Evolutionary conservation across 2,888 invertebrate species (phyloP), one percentile per base, ranked within the genome.

Genomic region (Lycocerus yunnanus): DNA sequence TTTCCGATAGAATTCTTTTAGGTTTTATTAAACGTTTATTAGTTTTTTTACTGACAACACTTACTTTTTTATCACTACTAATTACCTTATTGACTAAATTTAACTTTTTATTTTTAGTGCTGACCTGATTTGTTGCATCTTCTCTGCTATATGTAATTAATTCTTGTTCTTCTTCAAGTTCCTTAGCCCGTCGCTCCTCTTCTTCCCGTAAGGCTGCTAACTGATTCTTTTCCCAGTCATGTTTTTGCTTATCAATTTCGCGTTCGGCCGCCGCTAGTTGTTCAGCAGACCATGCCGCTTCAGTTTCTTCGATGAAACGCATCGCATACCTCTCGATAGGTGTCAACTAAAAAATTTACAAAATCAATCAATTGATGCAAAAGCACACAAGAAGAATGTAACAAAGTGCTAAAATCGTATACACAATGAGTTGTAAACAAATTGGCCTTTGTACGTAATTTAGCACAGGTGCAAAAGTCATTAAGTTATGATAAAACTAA

Each of bases 281-380:
- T 83, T 97, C 97, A 0, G 95, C 94, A 14, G 93, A 93, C 89
- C 92, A 93, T n/a, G 91, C 91, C 1, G 89, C 89, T 86, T 95
- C 94, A 72, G 95, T 94, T 80, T 93, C 92, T 88, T 99, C 99
- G 81, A 98, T 94, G 84, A 96, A 94, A 16, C 92, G 91, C 92
- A 99, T 95, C 14, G 99, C 99, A 88, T 98, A 99, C 71, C 94
- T 92, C 88, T 99, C 99, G 77, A 99, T 93, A 1, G 97, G 96
- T 43, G 94, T 94, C 77, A 99, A 88, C 98, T 99, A 89, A 63
- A 86, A 84, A 78, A 72, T 6, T 43, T n/a, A 43, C 6, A 43
- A 43, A 43, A 43, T 43, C n/a, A 43, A 43, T n/a, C n/a, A 43
- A 43, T n/a, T 2, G 5, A 13, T 0, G 6, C n/a, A 13, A 43